A percentile compares a stretch with the other conserved stretches of the same genome.
phyloP scores from a whole-genome alignment of 2,113 vertebrate species.

The Epinephelus moara region DNA sequence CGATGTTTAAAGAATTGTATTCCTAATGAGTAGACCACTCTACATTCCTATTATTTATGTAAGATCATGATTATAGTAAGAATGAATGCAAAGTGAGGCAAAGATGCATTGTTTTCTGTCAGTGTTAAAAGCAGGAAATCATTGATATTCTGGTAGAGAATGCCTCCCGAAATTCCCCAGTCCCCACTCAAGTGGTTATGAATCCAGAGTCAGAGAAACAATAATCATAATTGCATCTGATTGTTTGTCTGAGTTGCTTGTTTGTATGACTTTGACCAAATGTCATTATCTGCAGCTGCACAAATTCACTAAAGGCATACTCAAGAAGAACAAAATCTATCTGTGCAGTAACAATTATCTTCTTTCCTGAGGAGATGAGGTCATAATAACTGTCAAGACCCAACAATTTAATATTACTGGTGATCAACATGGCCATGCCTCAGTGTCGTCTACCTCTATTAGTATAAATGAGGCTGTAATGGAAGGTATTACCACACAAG shows the following conservation, averaged over 20 bases:
- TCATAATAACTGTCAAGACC: slow-evolving; percentile 54
- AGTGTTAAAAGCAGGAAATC: slow-evolving; percentile 12
- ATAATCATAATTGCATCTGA: slow-evolving; percentile 68
- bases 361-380: slow-evolving; percentile 54
- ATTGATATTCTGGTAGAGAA: slow-evolving; percentile 49
- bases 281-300: slow-evolving; percentile 54
- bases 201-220: slow-evolving; percentile 56
- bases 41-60: neutral
- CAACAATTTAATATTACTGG: slow-evolving; percentile 34
- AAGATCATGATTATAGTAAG: neutral
- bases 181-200: slow-evolving; percentile 43
- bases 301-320: slow-evolving; percentile 35
- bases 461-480: slow-evolving; percentile 43
- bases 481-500: slow-evolving; percentile 20
- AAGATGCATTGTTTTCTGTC: slow-evolving; percentile 7
- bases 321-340: slow-evolving; percentile 37
- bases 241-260: slow-evolving; percentile 59
- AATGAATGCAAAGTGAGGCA: neutral
- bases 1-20: neutral
- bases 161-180: slow-evolving; percentile 2
- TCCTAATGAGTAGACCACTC: neutral
- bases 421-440: slow-evolving; percentile 51
- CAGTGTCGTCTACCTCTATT: slow-evolving; percentile 33
- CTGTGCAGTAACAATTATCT: slow-evolving; percentile 52
- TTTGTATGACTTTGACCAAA: slow-evolving; percentile 64